These are phyloP conservation scores for Zaprionus tsacasi DNA, from an alignment of 1,140 invertebrate species.

Conservation along the genomic window DNA sequence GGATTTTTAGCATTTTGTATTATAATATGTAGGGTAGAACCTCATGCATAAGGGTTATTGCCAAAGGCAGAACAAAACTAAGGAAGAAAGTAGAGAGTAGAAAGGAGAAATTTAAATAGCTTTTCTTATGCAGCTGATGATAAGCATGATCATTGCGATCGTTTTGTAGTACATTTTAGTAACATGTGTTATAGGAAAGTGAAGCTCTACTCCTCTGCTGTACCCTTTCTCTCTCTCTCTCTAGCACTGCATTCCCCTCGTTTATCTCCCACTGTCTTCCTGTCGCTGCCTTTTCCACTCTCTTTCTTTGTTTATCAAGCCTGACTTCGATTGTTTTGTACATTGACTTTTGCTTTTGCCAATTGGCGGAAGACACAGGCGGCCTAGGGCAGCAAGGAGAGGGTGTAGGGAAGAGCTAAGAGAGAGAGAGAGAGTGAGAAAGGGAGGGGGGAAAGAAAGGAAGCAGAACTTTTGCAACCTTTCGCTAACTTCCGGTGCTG, in stretches of 20 bases:
- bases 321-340: neutral
- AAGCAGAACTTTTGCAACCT: slow-evolving; percentile 56
- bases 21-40: no score
- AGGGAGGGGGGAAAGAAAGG: neutral
- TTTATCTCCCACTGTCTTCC: no score
- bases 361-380: neutral
- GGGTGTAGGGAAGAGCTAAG: neutral
- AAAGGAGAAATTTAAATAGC: neutral
- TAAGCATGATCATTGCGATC: neutral
- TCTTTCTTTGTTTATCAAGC: neutral
- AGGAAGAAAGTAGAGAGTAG: neutral
- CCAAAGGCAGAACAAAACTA: neutral
- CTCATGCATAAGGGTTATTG: no score
- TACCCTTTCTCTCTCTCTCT: neutral
- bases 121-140: neutral
- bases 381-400: no score
- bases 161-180: neutral
- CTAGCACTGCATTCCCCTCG: neutral
- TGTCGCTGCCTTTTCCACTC: neutral
- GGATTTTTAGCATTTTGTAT: no score
- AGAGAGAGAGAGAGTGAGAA: neutral
- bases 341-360: slow-evolving; percentile 38
- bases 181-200: slow-evolving; percentile 1
- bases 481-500: slow-evolving; percentile 74
- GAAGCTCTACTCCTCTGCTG: neutral